These are phyloP conservation scores for Bovichtus variegatus DNA, from an alignment of 2,797 vertebrate genomes.

Conservation along the genomic window DNA sequence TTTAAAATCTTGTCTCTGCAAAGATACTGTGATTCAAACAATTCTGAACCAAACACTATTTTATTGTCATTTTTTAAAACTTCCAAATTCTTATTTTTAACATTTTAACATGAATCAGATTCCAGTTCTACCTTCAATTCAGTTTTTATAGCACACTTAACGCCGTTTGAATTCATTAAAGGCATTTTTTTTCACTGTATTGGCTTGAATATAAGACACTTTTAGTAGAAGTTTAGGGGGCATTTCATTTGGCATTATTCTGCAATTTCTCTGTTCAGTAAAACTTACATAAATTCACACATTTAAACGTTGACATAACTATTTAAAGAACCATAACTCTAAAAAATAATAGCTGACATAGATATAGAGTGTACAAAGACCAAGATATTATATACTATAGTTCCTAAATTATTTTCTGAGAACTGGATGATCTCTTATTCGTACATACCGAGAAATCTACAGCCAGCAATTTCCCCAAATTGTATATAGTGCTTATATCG, in stretches of 20 bases:
- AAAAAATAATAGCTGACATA: neutral
- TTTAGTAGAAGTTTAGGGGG: neutral
- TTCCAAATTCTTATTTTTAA: neutral
- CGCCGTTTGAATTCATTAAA: neutral
- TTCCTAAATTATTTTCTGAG: neutral
- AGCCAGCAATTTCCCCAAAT: constrained; percentile 2
- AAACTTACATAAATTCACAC: neutral
- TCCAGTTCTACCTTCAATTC: neutral
- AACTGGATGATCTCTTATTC: neutral
- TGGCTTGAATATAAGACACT: neutral
- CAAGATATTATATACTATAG: neutral
- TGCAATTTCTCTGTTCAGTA: neutral
- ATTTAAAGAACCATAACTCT: neutral
- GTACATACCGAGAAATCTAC: neutral
- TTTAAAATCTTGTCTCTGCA: neutral
- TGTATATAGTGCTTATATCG: neutral
- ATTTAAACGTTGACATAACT: neutral
- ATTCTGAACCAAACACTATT: neutral
- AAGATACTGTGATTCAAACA: neutral
- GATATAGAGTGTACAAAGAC: neutral
- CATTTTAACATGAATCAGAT: neutral
- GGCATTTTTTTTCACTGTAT: neutral
- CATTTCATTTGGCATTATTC: neutral
- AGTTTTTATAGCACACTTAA: neutral
- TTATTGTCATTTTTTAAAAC: neutral